phyloP scores from a whole-genome alignment of 2,113 vertebrate genomes.

The Casuarius casuarius region DNA sequence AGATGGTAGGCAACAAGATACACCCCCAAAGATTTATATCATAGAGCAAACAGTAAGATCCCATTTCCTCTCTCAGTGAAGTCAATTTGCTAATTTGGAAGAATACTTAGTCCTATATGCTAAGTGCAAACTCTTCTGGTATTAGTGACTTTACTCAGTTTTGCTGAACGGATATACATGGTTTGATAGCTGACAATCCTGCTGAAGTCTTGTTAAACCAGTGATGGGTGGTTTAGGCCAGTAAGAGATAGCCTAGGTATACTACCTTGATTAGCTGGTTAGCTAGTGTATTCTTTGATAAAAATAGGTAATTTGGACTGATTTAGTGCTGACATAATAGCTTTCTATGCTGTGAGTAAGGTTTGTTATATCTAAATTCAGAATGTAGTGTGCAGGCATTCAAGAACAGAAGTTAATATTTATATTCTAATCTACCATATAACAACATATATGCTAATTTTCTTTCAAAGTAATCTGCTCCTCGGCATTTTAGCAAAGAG shows the following conservation, averaged over 20 bases:
- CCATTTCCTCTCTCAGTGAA: not conserved
- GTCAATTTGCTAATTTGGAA: not conserved
- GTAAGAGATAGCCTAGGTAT: accelerated
- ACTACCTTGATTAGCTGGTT: not conserved
- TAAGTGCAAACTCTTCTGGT: not conserved
- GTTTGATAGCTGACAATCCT: not conserved
- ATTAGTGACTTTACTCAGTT: not conserved
- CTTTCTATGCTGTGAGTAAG: not conserved
- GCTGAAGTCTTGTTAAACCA: not conserved
- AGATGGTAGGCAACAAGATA: not conserved
- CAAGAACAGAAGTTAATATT: not conserved
- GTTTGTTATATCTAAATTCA: not conserved
- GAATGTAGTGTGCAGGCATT: not conserved
- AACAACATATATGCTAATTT: not conserved
- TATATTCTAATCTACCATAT: not conserved
- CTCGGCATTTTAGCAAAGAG: not conserved
- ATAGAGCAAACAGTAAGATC: not conserved
- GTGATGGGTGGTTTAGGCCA: not conserved
- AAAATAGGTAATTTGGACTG: not conserved
- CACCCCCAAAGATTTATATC: not conserved
- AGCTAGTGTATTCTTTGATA: not conserved
- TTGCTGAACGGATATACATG: not conserved
- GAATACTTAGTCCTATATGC: not conserved
- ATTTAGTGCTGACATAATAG: not conserved
- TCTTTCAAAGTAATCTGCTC: not conserved